Base-by-base conservation (phyloP, 2,797 vertebrate species). In the Artibeus jamaicensis region DNA sequence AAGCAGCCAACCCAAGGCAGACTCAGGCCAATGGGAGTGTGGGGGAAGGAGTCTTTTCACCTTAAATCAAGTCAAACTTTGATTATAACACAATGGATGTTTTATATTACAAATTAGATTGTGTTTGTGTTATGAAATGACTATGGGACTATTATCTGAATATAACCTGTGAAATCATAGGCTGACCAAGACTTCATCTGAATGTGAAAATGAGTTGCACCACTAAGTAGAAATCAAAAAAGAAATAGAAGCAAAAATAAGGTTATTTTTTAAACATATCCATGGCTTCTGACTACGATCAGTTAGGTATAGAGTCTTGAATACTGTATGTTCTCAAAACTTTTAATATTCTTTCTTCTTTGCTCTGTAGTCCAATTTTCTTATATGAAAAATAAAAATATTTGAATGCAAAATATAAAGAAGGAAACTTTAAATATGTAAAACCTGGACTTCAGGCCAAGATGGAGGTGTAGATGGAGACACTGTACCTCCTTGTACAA, bases 21-120 rank as follows among this genome's bases (percentile, higher is more conserved):
- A 21, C 62, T 24, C 16, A 0, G 24, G 39, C 71, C 46, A 50
- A 11, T 1, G 21, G 18, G 50, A 57, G 26, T 0, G 0, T 11
- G 32, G 46, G 90, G 15, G n/a, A 22, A 29, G 11, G n/a, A 24
- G n/a, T 29, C 48, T 86, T 82, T 94, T 76, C 55, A 67, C 22
- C 82, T 87, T 78, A 70, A 57, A 32, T 68, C 70, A 86, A 79
- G 24, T 37, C 67, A n/a, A 70, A 67, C 67, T 88, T 86, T 70
- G 48, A 83, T 81, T 42, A 46, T 29, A 94, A 93, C 6, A 50
- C 29, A 76, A 83, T 19, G 37, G 57, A 73, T 93, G 71, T 87
- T 92, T 86, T 44, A 53, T 57, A 73, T 92, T 81, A 91, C 39
- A 90, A 62, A 86, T 68, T 93, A 44, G 24, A 59, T 67, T 68